Base-by-base conservation (phyloP, 2,888 invertebrate genomes). In the Cremastinae sp. region DNA sequence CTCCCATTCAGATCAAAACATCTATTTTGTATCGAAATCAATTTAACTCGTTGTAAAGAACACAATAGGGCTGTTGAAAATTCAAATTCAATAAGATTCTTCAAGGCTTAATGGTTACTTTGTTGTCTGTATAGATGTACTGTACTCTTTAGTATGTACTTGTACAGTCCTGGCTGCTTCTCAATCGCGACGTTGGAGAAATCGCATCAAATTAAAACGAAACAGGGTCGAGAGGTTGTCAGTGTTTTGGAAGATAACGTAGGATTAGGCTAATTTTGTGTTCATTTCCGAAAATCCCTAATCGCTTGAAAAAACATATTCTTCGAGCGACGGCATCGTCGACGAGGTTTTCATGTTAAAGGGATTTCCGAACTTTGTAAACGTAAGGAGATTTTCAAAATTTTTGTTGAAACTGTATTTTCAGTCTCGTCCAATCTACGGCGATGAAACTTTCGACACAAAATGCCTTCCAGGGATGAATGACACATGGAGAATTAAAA, bases 201-300 rank as follows among this genome's bases (percentile, higher is more conserved):
- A 22, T 55, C 39, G 3, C 37, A 10, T 22, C 22, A 10, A 62
- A 74, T 74, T 62, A 74, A 55, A 61, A 39, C 18, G 55, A 47
- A 47, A 68, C 49, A 43, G 22, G 28, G 47, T 35, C 20, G 16
- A n/a, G 39, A 56, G 47, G 47, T 14, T 47, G 18, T 64, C 58
- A 43, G 35, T 41, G 28, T 35, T 64, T 37, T 4, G 12, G 35
- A 58, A 43, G 43, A n/a, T 58, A 59, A 58, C 58, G 61, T 2
- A 16, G 5, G 45, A 37, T 43, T 55, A 55, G 53, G 56, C 53
- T 68, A 74, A 61, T 61, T 55, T 55, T 61, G 53, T 68, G 61
- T 66, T 74, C 61, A 53, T 73, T 66, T 51, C 7, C 45, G 5
- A 35, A 12, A 28, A 14, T 28, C 35, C 18, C 53, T 16, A 49